Evolutionary conservation across 2,113 vertebrate genomes (phyloP), one percentile per base, ranked within the genome.

Genomic region (Corythaixoides concolor): DNA sequence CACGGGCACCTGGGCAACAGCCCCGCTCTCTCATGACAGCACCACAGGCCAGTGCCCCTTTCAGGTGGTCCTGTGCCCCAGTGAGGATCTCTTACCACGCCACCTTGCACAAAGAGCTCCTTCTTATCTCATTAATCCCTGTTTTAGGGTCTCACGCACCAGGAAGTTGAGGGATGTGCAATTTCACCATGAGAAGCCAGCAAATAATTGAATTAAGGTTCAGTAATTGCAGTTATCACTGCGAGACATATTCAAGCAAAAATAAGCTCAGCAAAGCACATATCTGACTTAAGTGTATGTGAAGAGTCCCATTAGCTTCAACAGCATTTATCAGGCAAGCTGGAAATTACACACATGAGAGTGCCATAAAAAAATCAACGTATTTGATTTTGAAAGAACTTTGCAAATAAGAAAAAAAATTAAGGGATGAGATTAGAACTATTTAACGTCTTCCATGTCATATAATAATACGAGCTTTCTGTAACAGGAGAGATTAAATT

Each of bases 151-250:
- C 32, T 78, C 53, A 66, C 4, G 49, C 76, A 74, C 73, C 64
- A 86, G 64, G 49, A 94, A 69, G 49, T 9, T 64, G 77, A 92
- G 66, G 81, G 84, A 89, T 88, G 85, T 64, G 90, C 70, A 55
- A 80, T 93, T 88, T 86, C 82, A 41, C 63, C 47, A n/a, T 49
- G 92, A 85, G 92, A 94, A 87, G 73, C 66, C 89, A 87, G 91
- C 39, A 91, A 92, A 87, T 94, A 97, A 97, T 92, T 96, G 83
- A 96, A 97, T 96, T 95, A 94, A 89, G 94, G 73, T 86, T 97
- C 92, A 94, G 86, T 89, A 93, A 96, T 94, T 96, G 86, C 80
- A 55, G 80, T 91, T 95, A 95, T 90, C 80, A 35, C 83, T 90
- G 79, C 69, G 60, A 96, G 92, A 87, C 80, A 89, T 78, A 90